Evolutionary conservation across 2,888 invertebrate genomes (phyloP), one percentile per base, ranked within the genome.

Genomic region (Plebejus anna): DNA sequence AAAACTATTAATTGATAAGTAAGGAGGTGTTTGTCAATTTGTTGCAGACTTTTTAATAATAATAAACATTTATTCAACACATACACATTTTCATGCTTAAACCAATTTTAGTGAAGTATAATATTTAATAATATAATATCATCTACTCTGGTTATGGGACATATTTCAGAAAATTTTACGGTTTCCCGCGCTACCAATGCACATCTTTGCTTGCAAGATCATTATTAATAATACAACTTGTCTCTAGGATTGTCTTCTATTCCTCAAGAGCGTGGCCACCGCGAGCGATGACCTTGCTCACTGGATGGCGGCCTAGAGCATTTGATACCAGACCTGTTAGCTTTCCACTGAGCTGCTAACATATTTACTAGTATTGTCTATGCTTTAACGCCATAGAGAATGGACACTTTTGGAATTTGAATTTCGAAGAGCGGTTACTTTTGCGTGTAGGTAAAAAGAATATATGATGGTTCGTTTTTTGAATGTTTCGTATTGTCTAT

Each of bases 301-400:
- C 79, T 78, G 78, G 79, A 80, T 80, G 78, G 76, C 77, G 85
- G 87, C 89, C 88, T 88, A 88, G 87, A 85, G 87, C 83, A 83
- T 84, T 83, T 82, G 85, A 85, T 82, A 83, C 80, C 80, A 77
- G 81, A 78, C 81, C 81, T 81, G 82, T 81, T 82, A 79, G 80
- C 80, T 79, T 78, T 80, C 80, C 77, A 79, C 76, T 73, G 51
- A 51, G 75, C 59, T 66, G 55, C 71, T 76, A 76, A 76, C 75
- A 70, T 76, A 76, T 73, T 73, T 73, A 73, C 32, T 66, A 16
- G 32, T 5, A 66, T 66, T 36, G 66, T 66, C 32, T 66, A 66
- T 66, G 66, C 13, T 32, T 36, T 66, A 28, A 32, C 32, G 66
- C 13, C 66, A 13, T 36, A 66, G 36, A 66, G 13, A 11, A 66